Conservation (phyloP, 2,888 invertebrate species). For the Dryomyza anilis region DNA sequence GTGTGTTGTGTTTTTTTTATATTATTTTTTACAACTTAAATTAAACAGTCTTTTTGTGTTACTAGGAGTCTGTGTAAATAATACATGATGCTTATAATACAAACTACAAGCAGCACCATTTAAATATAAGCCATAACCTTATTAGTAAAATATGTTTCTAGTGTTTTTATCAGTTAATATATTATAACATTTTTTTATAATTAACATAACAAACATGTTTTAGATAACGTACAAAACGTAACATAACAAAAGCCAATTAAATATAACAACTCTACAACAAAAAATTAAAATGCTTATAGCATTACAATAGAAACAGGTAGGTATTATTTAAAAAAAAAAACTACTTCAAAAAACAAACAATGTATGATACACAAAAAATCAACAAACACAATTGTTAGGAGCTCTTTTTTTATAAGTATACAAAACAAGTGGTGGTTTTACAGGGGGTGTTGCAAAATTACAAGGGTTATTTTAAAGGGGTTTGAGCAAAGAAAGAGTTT, state of each 20-base stretch:
- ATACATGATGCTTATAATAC: too few relatives aligned
- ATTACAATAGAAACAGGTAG: background rate
- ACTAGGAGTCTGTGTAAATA: too few relatives aligned
- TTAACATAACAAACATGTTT: too few relatives aligned
- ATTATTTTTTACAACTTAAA: too few relatives aligned
- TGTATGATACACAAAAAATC: slow-evolving; percentile 7
- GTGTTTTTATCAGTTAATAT: background rate
- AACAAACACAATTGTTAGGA: slow-evolving; percentile 23
- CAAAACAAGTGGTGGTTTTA: background rate
- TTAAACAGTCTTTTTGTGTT: too few relatives aligned
- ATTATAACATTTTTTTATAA: background rate
- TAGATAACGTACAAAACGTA: too few relatives aligned
- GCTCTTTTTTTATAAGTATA: too few relatives aligned
- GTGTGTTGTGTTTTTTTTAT: too few relatives aligned
- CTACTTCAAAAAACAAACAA: background rate
- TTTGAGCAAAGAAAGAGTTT: background rate
- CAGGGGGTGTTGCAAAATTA: background rate
- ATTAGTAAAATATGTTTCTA: background rate
- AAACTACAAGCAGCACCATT: background rate
- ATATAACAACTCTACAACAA: slow-evolving; percentile 2
- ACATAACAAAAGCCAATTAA: slow-evolving; percentile 19
- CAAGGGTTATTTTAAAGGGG: background rate
- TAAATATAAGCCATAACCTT: background rate
- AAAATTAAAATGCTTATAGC: too few relatives aligned
- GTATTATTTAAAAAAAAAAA: background rate